These are phyloP conservation scores for Trichonephila clavata DNA, from an alignment of 1,140 invertebrate species.

Conservation along the genomic window DNA sequence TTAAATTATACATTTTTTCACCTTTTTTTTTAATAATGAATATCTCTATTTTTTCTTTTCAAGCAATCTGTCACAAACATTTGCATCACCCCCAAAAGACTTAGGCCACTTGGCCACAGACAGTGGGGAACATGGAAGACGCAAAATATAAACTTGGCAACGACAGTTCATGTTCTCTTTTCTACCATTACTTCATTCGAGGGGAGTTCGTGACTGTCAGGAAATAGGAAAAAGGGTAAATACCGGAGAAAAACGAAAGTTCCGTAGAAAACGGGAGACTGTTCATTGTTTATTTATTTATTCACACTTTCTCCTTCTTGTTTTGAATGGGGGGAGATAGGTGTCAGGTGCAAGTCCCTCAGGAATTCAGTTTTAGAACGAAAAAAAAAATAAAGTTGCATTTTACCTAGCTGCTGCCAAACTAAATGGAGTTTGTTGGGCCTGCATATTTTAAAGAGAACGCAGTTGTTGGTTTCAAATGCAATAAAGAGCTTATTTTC, in stretches of 20 bases:
- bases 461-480: constrained; percentile 23
- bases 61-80: background rate
- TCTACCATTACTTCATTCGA: constrained; percentile 8
- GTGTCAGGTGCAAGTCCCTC: constrained; percentile 51
- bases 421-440: constrained; percentile 24
- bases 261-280: background rate
- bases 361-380: background rate
- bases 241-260: constrained; percentile 16
- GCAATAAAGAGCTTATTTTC: constrained; percentile 1
- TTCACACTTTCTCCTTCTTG: constrained; percentile 31
- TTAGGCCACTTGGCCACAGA: background rate
- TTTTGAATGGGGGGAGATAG: constrained; percentile 19
- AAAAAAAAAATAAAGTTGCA: constrained; percentile 30
- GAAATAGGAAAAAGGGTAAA: constrained; percentile 54
- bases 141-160: constrained; percentile 32
- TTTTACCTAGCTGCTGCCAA: constrained; percentile 5
- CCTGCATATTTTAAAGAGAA: constrained; percentile 45
- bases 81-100: background rate
- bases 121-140: background rate
- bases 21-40: background rate
- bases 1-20: background rate
- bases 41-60: background rate
- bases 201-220: constrained; percentile 37
- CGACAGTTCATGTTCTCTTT: constrained; percentile 41
- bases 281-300: constrained; percentile 71